phyloP scores from a whole-genome alignment of 2,888 invertebrate species.

The Pyrocoelia pectoralis region DNA sequence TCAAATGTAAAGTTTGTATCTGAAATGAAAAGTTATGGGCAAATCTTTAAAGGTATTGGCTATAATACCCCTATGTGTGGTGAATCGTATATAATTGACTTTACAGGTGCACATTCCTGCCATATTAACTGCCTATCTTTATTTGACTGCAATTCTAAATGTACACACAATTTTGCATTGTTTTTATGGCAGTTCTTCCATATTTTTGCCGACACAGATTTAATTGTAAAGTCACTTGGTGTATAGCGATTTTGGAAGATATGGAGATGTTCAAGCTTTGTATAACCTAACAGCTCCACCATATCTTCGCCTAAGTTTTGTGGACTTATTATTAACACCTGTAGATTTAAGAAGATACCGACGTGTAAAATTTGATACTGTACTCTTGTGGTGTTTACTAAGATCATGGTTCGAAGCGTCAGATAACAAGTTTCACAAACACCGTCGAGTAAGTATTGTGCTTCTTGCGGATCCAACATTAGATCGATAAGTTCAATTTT shows the following conservation, averaged over 20 bases:
- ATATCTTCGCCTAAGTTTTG: conserved; percentile 80
- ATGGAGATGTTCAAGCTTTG: conserved; percentile 71
- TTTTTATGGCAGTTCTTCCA: conserved; percentile 63
- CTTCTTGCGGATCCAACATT: conserved; percentile 75
- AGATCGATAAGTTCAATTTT: conserved; percentile 76
- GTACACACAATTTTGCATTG: conserved; percentile 71
- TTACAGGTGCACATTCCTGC: conserved; percentile 75
- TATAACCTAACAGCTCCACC: conserved; percentile 71
- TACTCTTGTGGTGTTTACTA: conserved; percentile 78
- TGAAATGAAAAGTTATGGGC: conserved; percentile 40
- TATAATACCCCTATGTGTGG: conserved; percentile 65
- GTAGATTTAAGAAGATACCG: conserved; percentile 77
- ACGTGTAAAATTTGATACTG: conserved; percentile 76
- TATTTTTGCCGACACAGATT: conserved; percentile 60
- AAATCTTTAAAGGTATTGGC: not conserved
- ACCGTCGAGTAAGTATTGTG: conserved; percentile 75
- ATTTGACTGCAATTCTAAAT: conserved; percentile 71
- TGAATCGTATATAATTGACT: conserved; percentile 70
- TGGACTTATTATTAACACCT: conserved; percentile 73
- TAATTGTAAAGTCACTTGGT: conserved; percentile 63
- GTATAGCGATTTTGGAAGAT: conserved; percentile 78
- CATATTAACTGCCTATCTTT: conserved; percentile 69
- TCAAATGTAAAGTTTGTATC: conserved; percentile 63
- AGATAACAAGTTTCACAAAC: conserved; percentile 72
- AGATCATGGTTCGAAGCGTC: conserved; percentile 67